Percentiles rank a stretch among this genome's conserved stretches.
phyloP scores from a whole-genome alignment of 2,888 invertebrate species.

The Sesia apiformis region DNA sequence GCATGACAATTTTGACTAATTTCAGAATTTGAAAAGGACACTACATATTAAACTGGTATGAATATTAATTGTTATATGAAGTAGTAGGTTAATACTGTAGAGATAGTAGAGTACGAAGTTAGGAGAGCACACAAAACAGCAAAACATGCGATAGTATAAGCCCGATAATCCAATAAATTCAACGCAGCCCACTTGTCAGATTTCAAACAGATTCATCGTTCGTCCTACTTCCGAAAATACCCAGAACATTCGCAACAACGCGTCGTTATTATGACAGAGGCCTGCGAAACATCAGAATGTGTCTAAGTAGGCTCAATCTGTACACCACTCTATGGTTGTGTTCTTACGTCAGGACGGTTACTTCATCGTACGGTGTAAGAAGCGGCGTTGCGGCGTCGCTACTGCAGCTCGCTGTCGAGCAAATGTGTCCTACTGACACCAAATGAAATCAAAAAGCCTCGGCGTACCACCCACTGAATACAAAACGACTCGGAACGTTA shows the following conservation, averaged over 20 bases:
- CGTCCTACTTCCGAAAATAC: slow-evolving; percentile 37
- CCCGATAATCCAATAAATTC: slow-evolving; percentile 11
- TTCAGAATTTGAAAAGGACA: no score
- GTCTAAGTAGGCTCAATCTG: slow-evolving; percentile 11
- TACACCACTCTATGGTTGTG: slow-evolving; percentile 1
- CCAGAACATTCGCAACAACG: slow-evolving; percentile 17
- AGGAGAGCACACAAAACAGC: background rate
- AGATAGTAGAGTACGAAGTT: no score
- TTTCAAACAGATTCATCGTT: slow-evolving; percentile 27
- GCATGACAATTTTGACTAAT: no score
- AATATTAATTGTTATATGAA: no score
- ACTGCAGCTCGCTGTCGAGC: slow-evolving; percentile 32
- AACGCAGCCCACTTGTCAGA: slow-evolving; percentile 16
- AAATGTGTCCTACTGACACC: slow-evolving; percentile 61
- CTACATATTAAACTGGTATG: no score
- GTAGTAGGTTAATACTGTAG: no score
- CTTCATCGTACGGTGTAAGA: slow-evolving; percentile 20
- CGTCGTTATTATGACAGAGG: slow-evolving; percentile 19
- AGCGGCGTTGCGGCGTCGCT: slow-evolving; percentile 5
- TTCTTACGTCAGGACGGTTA: slow-evolving; percentile 26
- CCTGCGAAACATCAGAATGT: slow-evolving; percentile 27
- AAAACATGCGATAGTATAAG: background rate
- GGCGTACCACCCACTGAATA: slow-evolving; percentile 33
- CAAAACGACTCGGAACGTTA: slow-evolving; percentile 21
- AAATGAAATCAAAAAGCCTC: slow-evolving; percentile 50